Conservation (phyloP, 2,113 vertebrate species). For the Daphoenositta chrysoptera region DNA sequence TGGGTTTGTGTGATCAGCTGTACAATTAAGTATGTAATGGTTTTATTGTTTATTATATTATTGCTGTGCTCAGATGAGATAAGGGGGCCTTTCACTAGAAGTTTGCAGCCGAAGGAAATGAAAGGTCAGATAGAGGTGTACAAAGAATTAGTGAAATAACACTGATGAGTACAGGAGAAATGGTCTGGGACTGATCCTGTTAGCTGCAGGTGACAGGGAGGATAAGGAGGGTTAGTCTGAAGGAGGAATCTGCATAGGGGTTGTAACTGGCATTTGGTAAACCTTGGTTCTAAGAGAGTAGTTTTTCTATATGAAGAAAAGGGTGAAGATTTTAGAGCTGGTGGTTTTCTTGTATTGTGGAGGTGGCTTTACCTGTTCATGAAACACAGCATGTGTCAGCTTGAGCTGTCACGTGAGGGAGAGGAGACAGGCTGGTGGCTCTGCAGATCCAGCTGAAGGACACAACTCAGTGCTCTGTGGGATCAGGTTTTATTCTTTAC, state of each 20-base stretch:
- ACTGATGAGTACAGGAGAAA: neutral
- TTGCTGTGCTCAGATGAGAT: neutral
- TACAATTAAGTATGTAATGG: neutral
- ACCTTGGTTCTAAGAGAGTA: neutral
- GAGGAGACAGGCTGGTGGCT: neutral
- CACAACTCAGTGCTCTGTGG: accelerated
- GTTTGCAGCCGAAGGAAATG: neutral
- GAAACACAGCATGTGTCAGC: accelerated
- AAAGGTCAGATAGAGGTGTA: neutral
- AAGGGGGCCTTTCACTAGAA: neutral
- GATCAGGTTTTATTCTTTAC: neutral
- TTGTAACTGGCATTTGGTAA: neutral
- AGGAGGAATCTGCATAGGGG: neutral
- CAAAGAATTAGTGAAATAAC: neutral
- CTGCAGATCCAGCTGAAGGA: neutral
- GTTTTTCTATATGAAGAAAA: neutral
- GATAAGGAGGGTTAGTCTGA: neutral
- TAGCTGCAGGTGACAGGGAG: neutral
- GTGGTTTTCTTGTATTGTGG: neutral
- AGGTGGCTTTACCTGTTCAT: neutral
- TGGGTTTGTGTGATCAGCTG: neutral
- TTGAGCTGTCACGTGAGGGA: neutral
- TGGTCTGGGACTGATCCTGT: neutral
- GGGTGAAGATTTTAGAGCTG: neutral
- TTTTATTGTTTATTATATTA: neutral